These are phyloP conservation scores for Anastrepha obliqua DNA, from an alignment of 1,140 invertebrate genomes.

Conservation along the genomic window DNA sequence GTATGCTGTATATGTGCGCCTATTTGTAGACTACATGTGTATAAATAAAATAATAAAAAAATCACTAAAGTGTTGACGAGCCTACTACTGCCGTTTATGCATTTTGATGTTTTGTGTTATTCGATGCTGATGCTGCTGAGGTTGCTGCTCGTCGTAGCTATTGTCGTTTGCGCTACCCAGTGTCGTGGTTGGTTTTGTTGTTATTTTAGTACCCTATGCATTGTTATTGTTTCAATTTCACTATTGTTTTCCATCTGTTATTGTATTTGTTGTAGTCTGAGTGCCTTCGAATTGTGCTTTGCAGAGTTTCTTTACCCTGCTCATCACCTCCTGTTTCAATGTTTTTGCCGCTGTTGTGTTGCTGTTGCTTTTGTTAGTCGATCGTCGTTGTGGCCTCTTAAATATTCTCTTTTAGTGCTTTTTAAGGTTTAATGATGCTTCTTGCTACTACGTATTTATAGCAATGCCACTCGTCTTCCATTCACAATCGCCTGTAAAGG, in stretches of 20 bases:
- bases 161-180: slow-evolving; percentile 7
- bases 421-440: slow-evolving; percentile 56
- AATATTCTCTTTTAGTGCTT: slow-evolving; percentile 54
- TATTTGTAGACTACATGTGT: neutral
- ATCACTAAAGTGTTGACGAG: slow-evolving; percentile 51
- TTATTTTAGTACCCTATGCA: neutral
- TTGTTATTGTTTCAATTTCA: slow-evolving; percentile 52
- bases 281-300: slow-evolving; percentile 13
- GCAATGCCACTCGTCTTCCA: too few relatives aligned
- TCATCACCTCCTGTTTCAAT: neutral
- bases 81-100: slow-evolving; percentile 40
- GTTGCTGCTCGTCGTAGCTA: neutral
- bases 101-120: slow-evolving; percentile 24
- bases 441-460: slow-evolving; percentile 36
- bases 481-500: too few relatives aligned
- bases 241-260: neutral
- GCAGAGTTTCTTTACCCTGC: neutral
- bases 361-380: neutral
- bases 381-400: slow-evolving; percentile 42
- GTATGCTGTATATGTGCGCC: neutral
- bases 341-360: neutral
- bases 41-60: slow-evolving; percentile 6
- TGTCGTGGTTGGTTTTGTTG: neutral
- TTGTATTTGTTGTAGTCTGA: slow-evolving; percentile 10
- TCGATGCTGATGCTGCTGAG: neutral